Evolutionary conservation across 2,113 vertebrate genomes (phyloP).

Genomic region (Lamprologus callipterus): DNA sequence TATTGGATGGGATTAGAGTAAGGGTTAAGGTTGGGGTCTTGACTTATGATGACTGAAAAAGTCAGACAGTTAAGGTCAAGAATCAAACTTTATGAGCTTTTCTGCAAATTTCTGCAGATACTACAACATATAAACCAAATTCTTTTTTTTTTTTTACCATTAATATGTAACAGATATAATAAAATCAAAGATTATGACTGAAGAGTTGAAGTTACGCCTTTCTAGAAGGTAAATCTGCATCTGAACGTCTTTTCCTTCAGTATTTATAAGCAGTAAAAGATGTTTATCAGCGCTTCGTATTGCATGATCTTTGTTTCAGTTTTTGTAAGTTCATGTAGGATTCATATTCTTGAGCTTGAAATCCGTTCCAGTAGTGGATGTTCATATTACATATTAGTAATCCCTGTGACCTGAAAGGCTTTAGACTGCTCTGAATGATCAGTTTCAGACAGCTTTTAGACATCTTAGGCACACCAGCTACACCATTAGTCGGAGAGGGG

Average conservation of each 20-base stretch:
- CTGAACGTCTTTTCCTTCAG: background rate
- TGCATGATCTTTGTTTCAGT: background rate
- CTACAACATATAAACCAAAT: background rate
- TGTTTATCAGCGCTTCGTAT: background rate
- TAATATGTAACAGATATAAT: background rate
- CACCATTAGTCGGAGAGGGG: background rate
- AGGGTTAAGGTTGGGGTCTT: background rate
- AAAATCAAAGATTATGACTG: background rate
- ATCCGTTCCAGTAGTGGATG: background rate
- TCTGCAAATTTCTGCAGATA: background rate
- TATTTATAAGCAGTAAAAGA: background rate
- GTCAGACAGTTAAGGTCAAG: background rate
- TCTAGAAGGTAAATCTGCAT: background rate
- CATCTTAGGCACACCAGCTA: background rate
- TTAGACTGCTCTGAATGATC: background rate
- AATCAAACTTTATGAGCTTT: background rate
- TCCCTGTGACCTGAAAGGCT: background rate
- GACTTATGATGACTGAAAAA: rapidly evolving
- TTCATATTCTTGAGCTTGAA: background rate
- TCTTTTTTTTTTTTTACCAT: background rate
- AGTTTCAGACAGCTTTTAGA: background rate
- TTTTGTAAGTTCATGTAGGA: background rate
- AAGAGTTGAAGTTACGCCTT: background rate
- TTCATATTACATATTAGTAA: background rate
- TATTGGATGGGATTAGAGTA: background rate